Evolutionary conservation across 1,140 invertebrate genomes (phyloP), one percentile per base, ranked within the genome.

Genomic region (Drosophila equinoxialis): DNA sequence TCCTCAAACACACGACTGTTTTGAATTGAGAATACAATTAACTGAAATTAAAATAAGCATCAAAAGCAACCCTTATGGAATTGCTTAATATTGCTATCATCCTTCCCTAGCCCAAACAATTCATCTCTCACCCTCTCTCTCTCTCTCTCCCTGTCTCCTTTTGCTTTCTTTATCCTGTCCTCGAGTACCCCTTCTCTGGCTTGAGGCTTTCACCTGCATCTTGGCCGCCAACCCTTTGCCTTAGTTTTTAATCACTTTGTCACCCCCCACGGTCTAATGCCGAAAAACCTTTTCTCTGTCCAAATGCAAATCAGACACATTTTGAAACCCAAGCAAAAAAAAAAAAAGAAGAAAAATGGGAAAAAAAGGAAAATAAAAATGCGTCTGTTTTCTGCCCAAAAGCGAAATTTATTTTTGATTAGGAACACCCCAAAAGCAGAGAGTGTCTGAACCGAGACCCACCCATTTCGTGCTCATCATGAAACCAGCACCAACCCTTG

Each of bases 1-100:
- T 58, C 85, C 84, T 81, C 85, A 87, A 87, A 87, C 80, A 72
- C 66, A 79, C 70, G 41, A 86, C 77, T 83, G 84, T 83, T 87
- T 83, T 87, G 65, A 13, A 77, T 30, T 74, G 70, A 66, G 73
- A 83, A 78, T 85, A 89, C 81, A 89, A 89, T 89, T 89, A 89
- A 89, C 84, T 89, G 74, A 89, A 89, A 89, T 89, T 89, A 89
- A 89, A 89, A 82, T 84, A 89, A 73, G 80, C 77, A 89, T 68
- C 84, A 51, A 51, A 20, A 51, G 45, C 45, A 83, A 89, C 83
- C 84, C 79, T 78, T 77, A 69, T 68, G 58, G 68, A 42, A 51
- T 68, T 42, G 61, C 69, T 51, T 42, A 68, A 55, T 41, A 45
- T 63, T 62, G 35, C 8, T 10, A 39, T 11, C 37, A 39, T 39